A percentile compares a stretch with the other conserved stretches of the same genome.
These are phyloP conservation scores for Bovichtus variegatus DNA, from an alignment of 2,797 vertebrate species.

Conservation along the genomic window DNA sequence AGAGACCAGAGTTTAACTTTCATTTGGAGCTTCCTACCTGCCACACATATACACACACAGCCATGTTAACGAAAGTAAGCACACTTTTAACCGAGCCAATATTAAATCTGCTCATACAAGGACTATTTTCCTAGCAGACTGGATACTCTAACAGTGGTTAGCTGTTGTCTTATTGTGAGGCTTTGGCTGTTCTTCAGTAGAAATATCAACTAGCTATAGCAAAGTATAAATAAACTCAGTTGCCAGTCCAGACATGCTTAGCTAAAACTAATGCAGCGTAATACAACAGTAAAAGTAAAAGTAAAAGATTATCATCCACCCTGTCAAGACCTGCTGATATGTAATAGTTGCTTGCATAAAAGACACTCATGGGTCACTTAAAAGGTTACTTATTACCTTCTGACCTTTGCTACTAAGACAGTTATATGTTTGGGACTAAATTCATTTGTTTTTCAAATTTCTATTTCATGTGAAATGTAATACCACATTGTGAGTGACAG, in stretches of 20 bases:
- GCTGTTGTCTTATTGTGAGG: neutral
- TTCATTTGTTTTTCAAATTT: neutral
- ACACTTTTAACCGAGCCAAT: neutral
- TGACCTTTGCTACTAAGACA: neutral
- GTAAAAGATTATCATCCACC: neutral
- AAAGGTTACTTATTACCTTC: neutral
- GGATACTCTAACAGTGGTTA: neutral
- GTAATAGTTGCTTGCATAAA: neutral
- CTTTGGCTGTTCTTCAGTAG: neutral
- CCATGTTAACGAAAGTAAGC: constrained; percentile 31
- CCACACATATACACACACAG: neutral
- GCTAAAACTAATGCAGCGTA: neutral
- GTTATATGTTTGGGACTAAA: neutral
- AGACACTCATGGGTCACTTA: no score
- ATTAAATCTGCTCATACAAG: neutral
- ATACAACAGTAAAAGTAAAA: no score
- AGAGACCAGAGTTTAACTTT: constrained; percentile 34
- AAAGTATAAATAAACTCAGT: neutral
- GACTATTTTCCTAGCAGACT: neutral
- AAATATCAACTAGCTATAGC: neutral
- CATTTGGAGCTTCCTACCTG: constrained; percentile 18
- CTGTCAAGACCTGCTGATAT: neutral
- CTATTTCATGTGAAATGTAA: neutral
- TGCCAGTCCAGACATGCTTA: neutral
- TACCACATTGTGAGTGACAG: neutral